Evolutionary conservation across 2,797 vertebrate species (phyloP), one percentile per base, ranked within the genome.

Genomic region (Aotus griseimembra): DNA sequence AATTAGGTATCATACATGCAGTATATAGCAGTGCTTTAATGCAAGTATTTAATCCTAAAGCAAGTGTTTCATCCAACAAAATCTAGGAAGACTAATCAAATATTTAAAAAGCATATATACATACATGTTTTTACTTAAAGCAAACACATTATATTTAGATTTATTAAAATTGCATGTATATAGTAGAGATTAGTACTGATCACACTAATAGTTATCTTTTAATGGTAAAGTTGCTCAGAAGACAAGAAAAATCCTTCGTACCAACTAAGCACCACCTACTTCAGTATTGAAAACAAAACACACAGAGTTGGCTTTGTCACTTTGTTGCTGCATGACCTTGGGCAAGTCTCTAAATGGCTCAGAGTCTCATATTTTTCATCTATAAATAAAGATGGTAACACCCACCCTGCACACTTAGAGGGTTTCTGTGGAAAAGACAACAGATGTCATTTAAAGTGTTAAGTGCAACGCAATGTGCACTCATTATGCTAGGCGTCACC

Each of bases 81-180:
- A 91, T 93, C 48, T 57, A 84, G 46, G 17, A 85, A 79, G 15
- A 85, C 41, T 82, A 72, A 80, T 81, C 48, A 89, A 92, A 73
- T 9, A 17, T 96, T 85, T 84, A 44, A 87, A 58, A 96, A 84
- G 33, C 7, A 64, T 28, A 30, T 55, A 57, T 17, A 14, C 44
- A 46, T 19, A 52, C 24, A 55, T 81, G 41, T 46, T 96, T 70
- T 88, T 77, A 77, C 41, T 90, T 75, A 92, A 88, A 88, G 36
- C 58, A 95, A 86, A 88, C 28, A 41, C n/a, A 84, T 6, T 85
- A 48, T 83, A 57, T 93, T 95, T 48, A 95, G 33, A 79, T 64
- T 20, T 83, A 50, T 67, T 92, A 86, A 94, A 93, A 61, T 76
- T 90, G 2, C 15, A 61, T 57, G 10, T 8, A 41, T 72, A 5